Base-by-base conservation (phyloP, 2,113 vertebrate species). In the Speoplatyrhinus poulsoni region DNA sequence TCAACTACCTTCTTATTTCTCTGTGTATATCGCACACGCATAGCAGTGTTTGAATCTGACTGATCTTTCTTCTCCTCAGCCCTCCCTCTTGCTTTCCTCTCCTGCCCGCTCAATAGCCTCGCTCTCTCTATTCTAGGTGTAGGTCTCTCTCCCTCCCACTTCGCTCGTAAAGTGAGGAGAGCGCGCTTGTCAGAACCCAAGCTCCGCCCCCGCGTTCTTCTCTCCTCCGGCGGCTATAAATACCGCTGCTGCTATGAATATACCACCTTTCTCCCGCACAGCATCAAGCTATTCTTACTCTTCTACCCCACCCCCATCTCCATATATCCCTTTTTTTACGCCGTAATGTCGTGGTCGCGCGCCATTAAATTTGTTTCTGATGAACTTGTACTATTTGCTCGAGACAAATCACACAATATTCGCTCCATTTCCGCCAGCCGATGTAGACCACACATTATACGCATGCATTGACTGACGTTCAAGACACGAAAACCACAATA, bases 201-300 rank as follows among this genome's bases (percentile, higher is more conserved):
- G 83, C 91, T 90, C 79, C 91, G 57, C 92, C 92, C 78, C 76
- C 64, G n/a, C 84, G 73, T 85, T 56, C 75, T 77, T 87, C 89
- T 77, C 87, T 90, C 88, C 90, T 88, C 86, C 78, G 80, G 90
- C 85, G 70, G 86, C 92, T 93, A 93, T 93, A 93, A 93, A 93
- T 92, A 89, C 89, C 68, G 76, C 86, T 88, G 87, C 91, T 90
- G 84, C 91, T 92, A 93, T 93, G 91, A 93, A 93, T 93, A 93
- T 70, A 89, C 88, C 72, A 66, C 79, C 87, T 90, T 92, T 84
- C 83, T 91, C 91, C 86, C 4, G 36, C 84, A 86, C 80, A 90
- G 86, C 84, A 89, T 86, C 85, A 83, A 77, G 81, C 64, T 32
- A 68, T 86, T 58, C 1, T 12, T 68, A 68, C 76, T 32, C 70